These are phyloP conservation scores for Botrylloides violaceus DNA, from an alignment of 23 tunicate genomes.

Conservation along the genomic window DNA sequence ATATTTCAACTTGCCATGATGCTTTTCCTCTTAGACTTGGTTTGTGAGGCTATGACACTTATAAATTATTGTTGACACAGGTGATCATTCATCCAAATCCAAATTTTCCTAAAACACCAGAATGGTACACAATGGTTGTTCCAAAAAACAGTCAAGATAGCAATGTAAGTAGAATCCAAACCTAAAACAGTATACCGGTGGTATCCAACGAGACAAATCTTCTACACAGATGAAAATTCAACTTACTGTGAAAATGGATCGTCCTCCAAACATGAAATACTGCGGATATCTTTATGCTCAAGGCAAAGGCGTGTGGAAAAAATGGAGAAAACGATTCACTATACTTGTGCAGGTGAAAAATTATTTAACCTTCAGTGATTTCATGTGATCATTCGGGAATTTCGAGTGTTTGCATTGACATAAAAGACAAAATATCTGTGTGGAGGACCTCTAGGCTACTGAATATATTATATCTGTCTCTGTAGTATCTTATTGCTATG, in stretches of 20 bases:
- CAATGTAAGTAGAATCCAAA: constrained; percentile 32
- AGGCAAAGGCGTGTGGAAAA: constrained; percentile 93
- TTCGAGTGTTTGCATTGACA: no score
- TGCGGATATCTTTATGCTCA: constrained; percentile 98
- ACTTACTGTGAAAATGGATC: constrained; percentile 80
- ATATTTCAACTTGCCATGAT: no score
- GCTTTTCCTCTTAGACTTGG: not conserved
- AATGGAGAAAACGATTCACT: constrained; percentile 93
- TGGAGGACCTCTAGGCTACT: no score
- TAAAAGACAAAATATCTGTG: no score
- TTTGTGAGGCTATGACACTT: no score
- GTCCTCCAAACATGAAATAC: constrained; percentile 91
- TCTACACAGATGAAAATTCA: constrained; percentile 66
- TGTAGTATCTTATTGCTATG: no score
- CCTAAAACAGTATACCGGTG: no score
- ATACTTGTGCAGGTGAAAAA: constrained; percentile 78
- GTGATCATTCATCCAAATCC: constrained; percentile 86
- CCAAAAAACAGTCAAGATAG: constrained; percentile 73
- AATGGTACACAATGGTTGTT: constrained; percentile 71
- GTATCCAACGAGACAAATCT: no score
- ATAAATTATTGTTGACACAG: no score
- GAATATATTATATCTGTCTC: no score
- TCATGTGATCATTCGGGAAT: no score
- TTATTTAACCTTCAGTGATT: no score
- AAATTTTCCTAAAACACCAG: constrained; percentile 84